phyloP scores from a whole-genome alignment of 2,113 vertebrate species.

The Leucosticte australis region DNA sequence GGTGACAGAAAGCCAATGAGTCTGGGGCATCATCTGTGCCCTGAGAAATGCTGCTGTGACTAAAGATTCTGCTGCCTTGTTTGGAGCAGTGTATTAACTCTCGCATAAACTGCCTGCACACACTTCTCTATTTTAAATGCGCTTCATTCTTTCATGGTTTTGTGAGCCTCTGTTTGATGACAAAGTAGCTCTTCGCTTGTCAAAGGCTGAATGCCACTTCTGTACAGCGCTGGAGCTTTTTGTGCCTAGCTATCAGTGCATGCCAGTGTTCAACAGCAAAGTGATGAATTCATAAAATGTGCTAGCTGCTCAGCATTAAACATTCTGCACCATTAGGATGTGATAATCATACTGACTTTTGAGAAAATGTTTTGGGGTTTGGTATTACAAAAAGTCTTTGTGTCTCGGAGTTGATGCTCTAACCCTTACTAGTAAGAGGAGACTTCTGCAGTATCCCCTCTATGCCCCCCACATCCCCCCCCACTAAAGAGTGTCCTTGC shows the following conservation, averaged over 20 bases:
- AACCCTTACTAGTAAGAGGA: background rate
- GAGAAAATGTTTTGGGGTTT: slow-evolving; percentile 45
- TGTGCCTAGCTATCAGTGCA: slow-evolving; percentile 64
- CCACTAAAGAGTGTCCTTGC: background rate
- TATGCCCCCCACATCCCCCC: background rate
- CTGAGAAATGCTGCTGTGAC: background rate
- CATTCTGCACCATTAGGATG: slow-evolving; percentile 25
- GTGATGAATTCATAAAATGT: slow-evolving; percentile 66
- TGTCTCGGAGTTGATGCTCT: background rate
- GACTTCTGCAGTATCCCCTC: background rate
- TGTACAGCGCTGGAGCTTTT: slow-evolving; percentile 53
- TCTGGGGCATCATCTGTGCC: background rate
- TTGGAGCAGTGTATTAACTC: slow-evolving; percentile 48
- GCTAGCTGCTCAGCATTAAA: slow-evolving; percentile 48
- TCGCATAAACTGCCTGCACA: slow-evolving; percentile 3
- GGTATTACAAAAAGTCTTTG: background rate
- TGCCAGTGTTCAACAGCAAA: slow-evolving; percentile 62
- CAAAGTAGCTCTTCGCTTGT: slow-evolving; percentile 62
- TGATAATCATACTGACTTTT: slow-evolving; percentile 11
- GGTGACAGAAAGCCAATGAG: slow-evolving; percentile 40
- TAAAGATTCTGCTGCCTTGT: slow-evolving; percentile 22
- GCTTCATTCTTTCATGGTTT: slow-evolving; percentile 52
- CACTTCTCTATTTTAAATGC: slow-evolving; percentile 52
- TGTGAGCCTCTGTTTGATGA: slow-evolving; percentile 63
- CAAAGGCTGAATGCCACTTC: slow-evolving; percentile 68